A percentile compares a stretch with the other conserved stretches of the same genome.
Conservation (phyloP, 2,797 vertebrate genomes). For the Acropternis orthonyx region DNA sequence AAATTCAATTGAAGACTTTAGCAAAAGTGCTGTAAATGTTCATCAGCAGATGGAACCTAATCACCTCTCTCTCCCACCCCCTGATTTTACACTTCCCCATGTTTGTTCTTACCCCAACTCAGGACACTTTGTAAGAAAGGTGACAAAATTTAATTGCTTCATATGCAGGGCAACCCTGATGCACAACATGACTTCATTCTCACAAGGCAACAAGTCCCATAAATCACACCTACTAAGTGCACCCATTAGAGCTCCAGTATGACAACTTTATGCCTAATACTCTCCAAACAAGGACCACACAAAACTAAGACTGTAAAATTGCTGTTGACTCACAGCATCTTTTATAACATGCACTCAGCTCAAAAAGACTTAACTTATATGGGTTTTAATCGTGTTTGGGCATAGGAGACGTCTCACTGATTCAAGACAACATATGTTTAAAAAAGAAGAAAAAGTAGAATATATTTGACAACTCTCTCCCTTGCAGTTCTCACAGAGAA, state of each 20-base stretch:
- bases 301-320: constrained; percentile 72
- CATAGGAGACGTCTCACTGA: constrained; percentile 59
- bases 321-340: constrained; percentile 64
- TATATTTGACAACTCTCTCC: constrained; percentile 21
- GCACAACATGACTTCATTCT: constrained; percentile 16
- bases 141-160: constrained; percentile 25
- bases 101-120: not conserved
- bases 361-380: constrained; percentile 63
- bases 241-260: constrained; percentile 39
- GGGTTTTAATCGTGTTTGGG: constrained; percentile 69
- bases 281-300: constrained; percentile 74
- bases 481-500: constrained; percentile 37
- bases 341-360: constrained; percentile 60
- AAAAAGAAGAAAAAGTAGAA: constrained; percentile 13
- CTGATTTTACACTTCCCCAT: not conserved
- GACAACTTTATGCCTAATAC: constrained; percentile 44
- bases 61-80: not conserved
- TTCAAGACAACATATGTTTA: constrained; percentile 49
- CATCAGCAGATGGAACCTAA: constrained; percentile 6
- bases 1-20: constrained; percentile 52
- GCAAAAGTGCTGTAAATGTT: not conserved
- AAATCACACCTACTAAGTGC: constrained; percentile 48
- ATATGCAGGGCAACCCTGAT: not conserved
- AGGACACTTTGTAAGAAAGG: constrained; percentile 18
- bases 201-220: not conserved